Conservation (phyloP, 2,888 invertebrate genomes). For the Plebejus argus region DNA sequence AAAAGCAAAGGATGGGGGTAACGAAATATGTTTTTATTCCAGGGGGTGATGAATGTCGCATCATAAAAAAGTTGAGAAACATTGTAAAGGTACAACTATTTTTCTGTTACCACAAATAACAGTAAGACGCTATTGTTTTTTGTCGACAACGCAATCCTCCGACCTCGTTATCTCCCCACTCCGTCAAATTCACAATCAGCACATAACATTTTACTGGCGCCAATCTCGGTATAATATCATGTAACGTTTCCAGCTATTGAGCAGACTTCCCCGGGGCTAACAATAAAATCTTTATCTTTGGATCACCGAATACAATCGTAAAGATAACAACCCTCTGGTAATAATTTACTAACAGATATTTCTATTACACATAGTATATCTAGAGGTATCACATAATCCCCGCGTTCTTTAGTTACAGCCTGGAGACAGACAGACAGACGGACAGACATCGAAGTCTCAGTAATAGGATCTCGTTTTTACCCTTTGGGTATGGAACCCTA, state of each 20-base stretch:
- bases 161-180: conserved; percentile 29
- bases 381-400: not conserved
- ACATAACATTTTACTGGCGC: conserved; percentile 32
- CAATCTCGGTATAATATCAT: conserved; percentile 35
- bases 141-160: conserved; percentile 17
- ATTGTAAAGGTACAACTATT: not conserved
- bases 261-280: conserved; percentile 49
- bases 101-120: not conserved
- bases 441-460: not conserved
- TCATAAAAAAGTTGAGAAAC: not conserved
- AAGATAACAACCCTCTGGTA: conserved; percentile 55
- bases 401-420: too few relatives aligned
- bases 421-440: too few relatives aligned
- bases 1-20: too few relatives aligned
- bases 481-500: too few relatives aligned
- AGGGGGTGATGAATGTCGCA: too few relatives aligned
- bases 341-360: conserved; percentile 63
- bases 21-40: too few relatives aligned
- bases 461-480: too few relatives aligned
- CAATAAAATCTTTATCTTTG: conserved; percentile 62
- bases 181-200: conserved; percentile 32
- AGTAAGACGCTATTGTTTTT: not conserved
- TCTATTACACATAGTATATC: conserved; percentile 57
- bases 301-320: conserved; percentile 59
- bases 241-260: conserved; percentile 35